Evolutionary conservation across 2,797 vertebrate genomes (phyloP).

Genomic region (Hoplostethus mediterraneus): DNA sequence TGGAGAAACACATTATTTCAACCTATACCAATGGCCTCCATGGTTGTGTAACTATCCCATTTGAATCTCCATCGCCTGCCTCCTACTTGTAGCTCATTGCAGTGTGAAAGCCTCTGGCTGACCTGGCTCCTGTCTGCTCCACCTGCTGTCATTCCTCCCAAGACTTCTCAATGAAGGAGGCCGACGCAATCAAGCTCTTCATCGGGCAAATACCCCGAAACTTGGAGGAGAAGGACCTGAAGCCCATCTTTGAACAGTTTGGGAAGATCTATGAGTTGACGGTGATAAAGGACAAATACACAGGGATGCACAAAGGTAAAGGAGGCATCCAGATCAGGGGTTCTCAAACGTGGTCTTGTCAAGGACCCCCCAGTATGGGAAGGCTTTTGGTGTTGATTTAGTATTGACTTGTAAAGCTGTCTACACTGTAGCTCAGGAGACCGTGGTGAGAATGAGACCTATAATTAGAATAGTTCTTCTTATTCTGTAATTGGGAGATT

Average conservation of each 20-base stretch:
- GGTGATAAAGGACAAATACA: slow-evolving; percentile 89
- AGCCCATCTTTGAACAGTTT: slow-evolving; percentile 88
- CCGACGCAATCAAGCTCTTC: slow-evolving; percentile 89
- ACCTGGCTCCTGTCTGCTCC: slow-evolving; percentile 74
- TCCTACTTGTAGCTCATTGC: too few species aligned
- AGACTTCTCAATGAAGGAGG: slow-evolving; percentile 88
- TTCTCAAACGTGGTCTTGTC: too few species aligned
- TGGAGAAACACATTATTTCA: slow-evolving; percentile 53
- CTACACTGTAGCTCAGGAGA: background rate
- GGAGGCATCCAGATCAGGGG: background rate
- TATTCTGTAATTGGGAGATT: slow-evolving; percentile 33
- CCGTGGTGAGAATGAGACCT: background rate
- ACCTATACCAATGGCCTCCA: slow-evolving; percentile 17
- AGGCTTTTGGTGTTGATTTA: slow-evolving; percentile 17
- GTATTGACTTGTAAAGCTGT: slow-evolving; percentile 5
- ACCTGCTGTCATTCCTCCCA: slow-evolving; percentile 69
- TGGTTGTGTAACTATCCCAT: slow-evolving; percentile 62
- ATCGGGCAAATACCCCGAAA: slow-evolving; percentile 89
- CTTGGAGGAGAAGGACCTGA: slow-evolving; percentile 88
- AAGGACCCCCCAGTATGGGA: background rate
- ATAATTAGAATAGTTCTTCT: background rate
- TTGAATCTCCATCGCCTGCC: slow-evolving; percentile 68
- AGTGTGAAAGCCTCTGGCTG: too few species aligned
- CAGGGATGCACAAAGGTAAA: slow-evolving; percentile 89
- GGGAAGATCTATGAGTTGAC: slow-evolving; percentile 89